phyloP scores from a whole-genome alignment of 2,113 vertebrate genomes.

The Chionis minor region DNA sequence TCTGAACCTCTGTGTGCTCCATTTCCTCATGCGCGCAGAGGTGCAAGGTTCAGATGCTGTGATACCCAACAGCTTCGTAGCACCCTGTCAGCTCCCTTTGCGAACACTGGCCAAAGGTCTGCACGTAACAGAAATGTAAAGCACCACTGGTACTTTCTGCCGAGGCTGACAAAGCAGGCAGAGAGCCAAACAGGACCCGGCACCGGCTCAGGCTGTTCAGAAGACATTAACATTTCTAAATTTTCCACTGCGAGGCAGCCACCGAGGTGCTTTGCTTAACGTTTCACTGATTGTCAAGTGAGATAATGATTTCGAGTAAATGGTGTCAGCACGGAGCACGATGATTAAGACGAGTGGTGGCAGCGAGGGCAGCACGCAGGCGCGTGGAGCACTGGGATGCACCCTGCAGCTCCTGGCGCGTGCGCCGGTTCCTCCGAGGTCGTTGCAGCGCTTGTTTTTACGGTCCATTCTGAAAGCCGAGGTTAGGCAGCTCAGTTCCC shows the following conservation, averaged over 20 bases:
- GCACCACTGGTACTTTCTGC: not conserved
- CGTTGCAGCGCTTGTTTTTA: not conserved
- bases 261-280: not conserved
- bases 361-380: not conserved
- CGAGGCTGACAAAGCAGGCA: not conserved
- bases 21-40: not conserved
- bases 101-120: not conserved
- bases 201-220: not conserved
- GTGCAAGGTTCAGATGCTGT: not conserved
- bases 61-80: not conserved
- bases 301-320: not conserved
- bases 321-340: not conserved
- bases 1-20: not conserved
- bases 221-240: not conserved
- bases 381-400: accelerated
- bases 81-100: not conserved
- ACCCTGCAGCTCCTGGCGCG: not conserved
- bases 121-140: not conserved
- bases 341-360: not conserved
- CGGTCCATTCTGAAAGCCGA: not conserved
- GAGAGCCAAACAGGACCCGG: not conserved
- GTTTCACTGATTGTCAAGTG: not conserved
- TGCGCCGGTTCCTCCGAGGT: not conserved
- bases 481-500: not conserved
- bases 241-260: not conserved